Base-by-base conservation (phyloP, 2,888 invertebrate species). In the Mellilla xanthometata region DNA sequence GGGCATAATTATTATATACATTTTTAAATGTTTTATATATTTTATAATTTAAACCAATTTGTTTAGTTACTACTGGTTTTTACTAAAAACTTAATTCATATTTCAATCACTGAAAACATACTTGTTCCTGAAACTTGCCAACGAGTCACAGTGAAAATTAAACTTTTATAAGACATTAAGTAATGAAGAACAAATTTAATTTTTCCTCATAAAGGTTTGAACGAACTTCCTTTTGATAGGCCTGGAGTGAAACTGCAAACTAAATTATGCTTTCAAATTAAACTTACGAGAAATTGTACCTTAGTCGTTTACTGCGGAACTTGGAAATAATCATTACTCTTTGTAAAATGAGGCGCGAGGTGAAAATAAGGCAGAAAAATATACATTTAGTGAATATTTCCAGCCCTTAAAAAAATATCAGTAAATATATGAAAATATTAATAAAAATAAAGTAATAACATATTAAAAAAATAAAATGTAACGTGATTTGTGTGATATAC, bases 181-280 rank as follows among this genome's bases (percentile, higher is more conserved):
- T 56, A 60, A 60, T 56, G 63, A 63, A 60, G 52, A 54, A 49
- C 42, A 62, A 71, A 71, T 70, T 68, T 56, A 70, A 70, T 67
- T 70, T 71, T 68, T 67, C 62, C 65, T 68, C 58, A 57, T 60
- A 65, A 58, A 71, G 68, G 70, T 68, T 62, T 62, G 64, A 60
- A 56, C 60, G 57, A 60, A 56, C 54, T 64, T 61, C 61, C 57
- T 60, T 67, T 67, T 68, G 65, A 61, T 59, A 56, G 68, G 55
- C 52, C 58, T 56, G 29, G 49, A 34, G 61, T 60, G 46, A 39
- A 64, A 71, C 60, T 70, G 54, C 33, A 60, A 68, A 71, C 67
- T 58, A 59, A 66, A 69, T 69, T 67, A 68, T 60, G 54, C 55
- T 63, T 62, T 71, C 60, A 62, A 42, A 45, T 50, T 46, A 46